Conservation (phyloP, 2,113 vertebrate genomes). For the Oreochromis niloticus region DNA sequence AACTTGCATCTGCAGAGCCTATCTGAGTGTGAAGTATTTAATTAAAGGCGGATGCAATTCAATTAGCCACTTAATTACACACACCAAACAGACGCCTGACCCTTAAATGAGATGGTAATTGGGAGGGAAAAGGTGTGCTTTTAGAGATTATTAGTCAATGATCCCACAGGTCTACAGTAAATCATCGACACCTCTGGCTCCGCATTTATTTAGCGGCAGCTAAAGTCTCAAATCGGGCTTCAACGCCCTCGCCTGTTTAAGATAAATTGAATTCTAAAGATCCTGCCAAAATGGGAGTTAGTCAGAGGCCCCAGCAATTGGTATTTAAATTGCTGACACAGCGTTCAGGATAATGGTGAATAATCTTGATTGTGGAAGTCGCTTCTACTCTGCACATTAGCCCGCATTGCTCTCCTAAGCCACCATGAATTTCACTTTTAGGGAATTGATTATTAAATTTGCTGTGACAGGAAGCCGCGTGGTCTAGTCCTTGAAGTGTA, state of each 20-base stretch:
- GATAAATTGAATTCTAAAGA: neutral
- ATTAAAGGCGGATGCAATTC: constrained; percentile 75
- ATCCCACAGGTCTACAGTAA: constrained; percentile 47
- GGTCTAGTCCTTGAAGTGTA: constrained; percentile 43
- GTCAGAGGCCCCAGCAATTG: neutral
- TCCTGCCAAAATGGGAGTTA: neutral
- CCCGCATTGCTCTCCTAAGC: constrained; percentile 21
- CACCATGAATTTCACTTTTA: constrained; percentile 25
- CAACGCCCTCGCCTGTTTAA: neutral
- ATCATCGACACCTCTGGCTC: constrained; percentile 11
- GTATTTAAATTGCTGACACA: constrained; percentile 17
- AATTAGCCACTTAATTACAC: constrained; percentile 78
- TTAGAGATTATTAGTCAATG: constrained; percentile 68
- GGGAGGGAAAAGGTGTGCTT: constrained; percentile 73
- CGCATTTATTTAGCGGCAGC: neutral
- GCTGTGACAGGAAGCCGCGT: constrained; percentile 50
- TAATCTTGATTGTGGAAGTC: constrained; percentile 29
- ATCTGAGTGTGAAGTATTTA: constrained; percentile 78
- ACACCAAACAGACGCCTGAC: constrained; percentile 61
- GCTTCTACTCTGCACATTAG: constrained; percentile 20
- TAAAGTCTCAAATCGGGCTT: neutral
- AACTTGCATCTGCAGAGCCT: constrained; percentile 60
- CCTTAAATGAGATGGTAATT: constrained; percentile 71
- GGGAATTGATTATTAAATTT: constrained; percentile 56
- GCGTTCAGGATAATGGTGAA: constrained; percentile 8